Base-by-base conservation (phyloP, 2,113 vertebrate species). In the Ariopsis seemanni region DNA sequence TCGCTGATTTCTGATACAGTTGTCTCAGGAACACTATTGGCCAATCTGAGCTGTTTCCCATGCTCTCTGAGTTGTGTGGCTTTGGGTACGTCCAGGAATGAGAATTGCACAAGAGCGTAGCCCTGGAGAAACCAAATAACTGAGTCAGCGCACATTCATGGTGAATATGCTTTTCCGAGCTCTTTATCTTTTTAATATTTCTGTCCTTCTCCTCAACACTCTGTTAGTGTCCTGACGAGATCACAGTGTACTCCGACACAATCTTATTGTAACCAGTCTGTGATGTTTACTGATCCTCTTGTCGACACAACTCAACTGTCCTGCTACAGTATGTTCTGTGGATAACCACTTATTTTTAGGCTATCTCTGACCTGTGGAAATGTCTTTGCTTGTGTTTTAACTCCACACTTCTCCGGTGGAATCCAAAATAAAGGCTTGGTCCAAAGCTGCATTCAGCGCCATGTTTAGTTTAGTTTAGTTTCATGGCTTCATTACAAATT, bases 381-480 rank as follows among this genome's bases (percentile, higher is more conserved):
- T 52, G n/a, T 60, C 62, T 67, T 83, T 53, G 63, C 25, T 48
- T 58, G 67, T 42, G 27, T 27, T 42, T 22, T n/a, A 60, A 50
- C 83, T 60, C 55, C 55, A 60, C 69, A 85, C 53, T 27, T 79
- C 17, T 34, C 17, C 42, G 1, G 17, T 72, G 52, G 57, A 25
- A 72, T 22, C 4, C 55, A 58, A 62, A 85, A 85, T 85, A 60
- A 85, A 14, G 69, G 83, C 30, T 60, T 48, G 52, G 53, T 25
- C 48, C 58, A 74, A 72, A 34, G 72, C 53, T 72, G 20, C 55
- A 62, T 22, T 42, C 42, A 42, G 42, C 42, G 42, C 3, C 42
- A 42, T 42, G 34, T 34, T 42, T 42, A 42, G 34, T 42, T 42
- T 42, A 42, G 34, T 42, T 42, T 42, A 2, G 42, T 42, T 42